These are phyloP conservation scores for Heteromyza rotundicornis DNA, from an alignment of 2,888 invertebrate species.

Conservation along the genomic window DNA sequence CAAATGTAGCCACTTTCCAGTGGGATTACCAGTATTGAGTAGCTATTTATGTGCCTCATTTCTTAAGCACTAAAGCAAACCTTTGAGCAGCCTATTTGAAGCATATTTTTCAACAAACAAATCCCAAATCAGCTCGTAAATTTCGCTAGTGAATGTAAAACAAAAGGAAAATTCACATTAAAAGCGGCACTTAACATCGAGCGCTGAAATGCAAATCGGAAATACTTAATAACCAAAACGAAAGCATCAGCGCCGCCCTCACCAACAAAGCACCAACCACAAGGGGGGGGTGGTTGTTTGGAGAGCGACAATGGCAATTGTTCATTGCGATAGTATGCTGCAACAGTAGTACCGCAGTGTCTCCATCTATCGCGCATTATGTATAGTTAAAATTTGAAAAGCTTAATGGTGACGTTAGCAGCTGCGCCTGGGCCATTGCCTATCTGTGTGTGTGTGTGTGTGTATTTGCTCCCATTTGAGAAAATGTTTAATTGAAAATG, in stretches of 20 bases:
- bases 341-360: neutral
- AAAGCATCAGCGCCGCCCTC: neutral
- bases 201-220: conserved; percentile 4
- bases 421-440: too few species aligned
- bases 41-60: too few species aligned
- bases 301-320: too few species aligned
- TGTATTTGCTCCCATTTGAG: neutral
- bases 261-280: neutral
- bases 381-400: neutral
- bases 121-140: conserved; percentile 1
- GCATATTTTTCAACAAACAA: too few species aligned
- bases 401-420: neutral
- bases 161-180: neutral
- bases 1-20: neutral
- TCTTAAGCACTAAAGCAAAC: too few species aligned
- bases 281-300: too few species aligned
- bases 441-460: too few species aligned
- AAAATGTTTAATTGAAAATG: conserved; percentile 2
- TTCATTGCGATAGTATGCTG: too few species aligned
- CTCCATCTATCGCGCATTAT: neutral
- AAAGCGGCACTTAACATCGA: neutral
- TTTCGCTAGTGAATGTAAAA: neutral
- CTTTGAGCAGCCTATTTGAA: too few species aligned
- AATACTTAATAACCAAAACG: conserved; percentile 1
- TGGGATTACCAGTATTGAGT: too few species aligned